A percentile compares a stretch with the other conserved stretches of the same genome.
These are phyloP conservation scores for Pollimyrus isidori DNA, from an alignment of 2,113 vertebrate genomes.

Conservation along the genomic window DNA sequence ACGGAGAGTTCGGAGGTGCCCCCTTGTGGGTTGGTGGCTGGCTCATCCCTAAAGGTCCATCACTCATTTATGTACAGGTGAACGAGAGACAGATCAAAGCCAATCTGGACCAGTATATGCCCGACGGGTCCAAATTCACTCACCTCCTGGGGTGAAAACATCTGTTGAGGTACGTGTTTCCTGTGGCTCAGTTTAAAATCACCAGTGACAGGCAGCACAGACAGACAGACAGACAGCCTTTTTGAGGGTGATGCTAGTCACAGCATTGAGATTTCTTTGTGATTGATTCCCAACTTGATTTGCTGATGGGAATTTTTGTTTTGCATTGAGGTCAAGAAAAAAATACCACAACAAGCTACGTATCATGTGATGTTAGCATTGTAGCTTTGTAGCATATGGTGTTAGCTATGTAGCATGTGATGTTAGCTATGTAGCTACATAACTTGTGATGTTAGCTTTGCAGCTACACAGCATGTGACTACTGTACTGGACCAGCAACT, in stretches of 20 bases:
- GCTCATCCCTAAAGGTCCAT: background rate
- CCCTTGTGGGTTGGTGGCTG: background rate
- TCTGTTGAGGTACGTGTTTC: background rate
- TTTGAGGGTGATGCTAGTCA: background rate
- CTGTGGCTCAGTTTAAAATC: background rate
- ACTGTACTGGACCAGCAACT: background rate
- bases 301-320: background rate
- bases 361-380: background rate
- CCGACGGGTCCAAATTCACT: background rate
- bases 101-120: background rate
- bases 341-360: background rate
- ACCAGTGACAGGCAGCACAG: background rate
- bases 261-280: background rate
- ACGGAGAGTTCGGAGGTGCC: background rate
- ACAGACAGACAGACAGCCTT: too few relatives aligned
- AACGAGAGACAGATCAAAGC: background rate
- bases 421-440: background rate
- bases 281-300: background rate
- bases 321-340: background rate
- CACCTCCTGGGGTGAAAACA: conserved; percentile 4
- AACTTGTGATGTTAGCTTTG: background rate
- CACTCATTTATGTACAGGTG: background rate
- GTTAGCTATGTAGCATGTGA: background rate
- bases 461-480: background rate
- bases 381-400: background rate